These are phyloP conservation scores for Drosophila santomea DNA, from an alignment of 1,140 invertebrate genomes.

Conservation along the genomic window DNA sequence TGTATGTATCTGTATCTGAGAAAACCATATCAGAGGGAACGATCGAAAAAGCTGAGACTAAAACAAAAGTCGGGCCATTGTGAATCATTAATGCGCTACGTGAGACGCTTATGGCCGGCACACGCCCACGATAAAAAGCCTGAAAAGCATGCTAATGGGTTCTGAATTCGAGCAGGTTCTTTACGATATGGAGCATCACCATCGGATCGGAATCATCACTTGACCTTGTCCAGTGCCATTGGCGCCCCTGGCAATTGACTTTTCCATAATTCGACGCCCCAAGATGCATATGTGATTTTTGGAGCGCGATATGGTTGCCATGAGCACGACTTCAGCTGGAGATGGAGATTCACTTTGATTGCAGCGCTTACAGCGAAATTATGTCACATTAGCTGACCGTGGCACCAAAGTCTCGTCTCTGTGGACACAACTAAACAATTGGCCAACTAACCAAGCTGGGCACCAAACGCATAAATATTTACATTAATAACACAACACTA, in stretches of 20 bases:
- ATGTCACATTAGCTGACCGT: conserved; percentile 43
- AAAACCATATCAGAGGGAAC: conserved; percentile 43
- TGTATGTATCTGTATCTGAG: conserved; percentile 25
- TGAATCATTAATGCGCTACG: conserved; percentile 58
- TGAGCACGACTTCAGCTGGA: conserved; percentile 12
- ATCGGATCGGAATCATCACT: conserved; percentile 16
- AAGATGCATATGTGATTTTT: conserved; percentile 43
- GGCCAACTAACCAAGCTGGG: conserved; percentile 20
- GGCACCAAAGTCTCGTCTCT: conserved; percentile 8
- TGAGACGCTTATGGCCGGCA: conserved; percentile 41
- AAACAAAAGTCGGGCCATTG: conserved; percentile 46
- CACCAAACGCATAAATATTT: conserved; percentile 67
- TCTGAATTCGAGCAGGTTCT: conserved; percentile 33
- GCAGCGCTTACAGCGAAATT: conserved; percentile 35
- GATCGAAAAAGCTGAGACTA: conserved; percentile 34
- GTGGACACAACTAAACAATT: conserved; percentile 28
- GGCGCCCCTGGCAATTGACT: conserved; percentile 52
- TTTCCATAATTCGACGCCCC: conserved; percentile 16
- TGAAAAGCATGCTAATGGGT: conserved; percentile 56
- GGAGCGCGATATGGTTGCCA: conserved; percentile 12
- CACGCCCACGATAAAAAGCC: conserved; percentile 33
- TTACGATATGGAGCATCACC: conserved; percentile 9
- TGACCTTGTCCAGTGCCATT: conserved; percentile 35
- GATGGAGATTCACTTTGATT: conserved; percentile 15
- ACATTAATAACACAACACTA: conserved; percentile 53